Evolutionary conservation across 2,888 invertebrate species (phyloP), one percentile per base, ranked within the genome.

Genomic region (Melanostoma mellinum): DNA sequence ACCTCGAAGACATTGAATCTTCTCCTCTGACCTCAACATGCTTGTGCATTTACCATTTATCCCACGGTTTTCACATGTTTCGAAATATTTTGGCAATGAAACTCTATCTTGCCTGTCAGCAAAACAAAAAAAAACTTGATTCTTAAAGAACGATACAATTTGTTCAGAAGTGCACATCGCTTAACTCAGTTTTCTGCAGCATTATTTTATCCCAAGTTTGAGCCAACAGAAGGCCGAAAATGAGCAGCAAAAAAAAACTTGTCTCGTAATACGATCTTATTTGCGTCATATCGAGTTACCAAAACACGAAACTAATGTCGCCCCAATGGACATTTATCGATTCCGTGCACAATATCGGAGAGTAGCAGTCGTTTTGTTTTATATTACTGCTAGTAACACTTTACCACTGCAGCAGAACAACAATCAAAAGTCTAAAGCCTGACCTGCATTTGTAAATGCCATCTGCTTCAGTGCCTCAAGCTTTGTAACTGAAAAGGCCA

Each of bases 391-490:
- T 4, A 67, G 56, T 56, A 38, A 68, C 67, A 40, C 46, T 9
- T 38, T n/a, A 35, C 9, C n/a, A 9, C 35, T n/a, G 8, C 53
- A 48, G 40, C 4, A 48, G 32, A 60, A 67, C 20, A 53, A 33
- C 48, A 61, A 50, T 55, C 35, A 63, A 74, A 69, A 52, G 56
- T 60, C 48, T 55, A 46, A 48, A 65, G 58, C 10, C 63, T 68
- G 68, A 73, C 73, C 82, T 69, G 73, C 58, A 78, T 82, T 63
- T 78, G 44, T 46, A 82, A 82, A 82, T 82, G 82, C 73, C 82
- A 82, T 74, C 78, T 71, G 63, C 30, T 52, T 55, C 58, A 73
- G 52, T 60, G 73, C 77, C 65, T 65, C 46, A 6, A 60, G 78
- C 73, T 35, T 30, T 35, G 58, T 40, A 69, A 56, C 20, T 44